phyloP scores from a whole-genome alignment of 2,888 invertebrate genomes.

The Standfussiana lucernea region DNA sequence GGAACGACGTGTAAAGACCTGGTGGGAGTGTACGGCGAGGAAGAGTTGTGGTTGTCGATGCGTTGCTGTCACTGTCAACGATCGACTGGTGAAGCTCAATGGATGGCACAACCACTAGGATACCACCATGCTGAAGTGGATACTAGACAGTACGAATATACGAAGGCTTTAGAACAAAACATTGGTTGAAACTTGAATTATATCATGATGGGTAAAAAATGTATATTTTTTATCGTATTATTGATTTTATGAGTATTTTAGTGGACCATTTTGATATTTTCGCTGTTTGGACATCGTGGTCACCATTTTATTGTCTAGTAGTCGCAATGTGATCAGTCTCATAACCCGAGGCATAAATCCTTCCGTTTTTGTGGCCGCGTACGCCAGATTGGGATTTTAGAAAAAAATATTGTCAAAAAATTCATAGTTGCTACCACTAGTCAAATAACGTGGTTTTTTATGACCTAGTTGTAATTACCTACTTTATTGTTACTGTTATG shows the following conservation, averaged over 20 bases:
- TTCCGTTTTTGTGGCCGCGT: background rate
- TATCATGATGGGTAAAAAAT: conserved; percentile 11
- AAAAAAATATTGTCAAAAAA: background rate
- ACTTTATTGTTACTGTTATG: conserved; percentile 10
- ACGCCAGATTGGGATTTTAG: background rate
- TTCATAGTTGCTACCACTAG: conserved; percentile 9
- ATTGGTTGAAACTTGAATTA: conserved; percentile 1
- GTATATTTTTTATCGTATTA: background rate
- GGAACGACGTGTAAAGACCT: conserved; percentile 80
- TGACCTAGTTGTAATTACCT: conserved; percentile 27
- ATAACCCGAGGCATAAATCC: background rate
- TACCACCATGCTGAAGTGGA: background rate
- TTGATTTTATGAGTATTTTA: background rate
- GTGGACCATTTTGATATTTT: conserved; percentile 1
- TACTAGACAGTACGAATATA: background rate
- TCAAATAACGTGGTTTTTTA: conserved; percentile 19
- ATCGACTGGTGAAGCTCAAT: conserved; percentile 81
- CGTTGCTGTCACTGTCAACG: conserved; percentile 82
- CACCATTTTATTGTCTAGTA: conserved; percentile 15
- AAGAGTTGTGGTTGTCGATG: conserved; percentile 82
- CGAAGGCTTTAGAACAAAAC: background rate
- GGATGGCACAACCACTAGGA: conserved; percentile 84
- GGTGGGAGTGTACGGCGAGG: conserved; percentile 86
- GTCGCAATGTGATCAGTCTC: background rate
- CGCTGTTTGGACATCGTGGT: conserved; percentile 1